Evolutionary conservation across 2,797 vertebrate species (phyloP).

Genomic region (Chiloscyllium punctatum): DNA sequence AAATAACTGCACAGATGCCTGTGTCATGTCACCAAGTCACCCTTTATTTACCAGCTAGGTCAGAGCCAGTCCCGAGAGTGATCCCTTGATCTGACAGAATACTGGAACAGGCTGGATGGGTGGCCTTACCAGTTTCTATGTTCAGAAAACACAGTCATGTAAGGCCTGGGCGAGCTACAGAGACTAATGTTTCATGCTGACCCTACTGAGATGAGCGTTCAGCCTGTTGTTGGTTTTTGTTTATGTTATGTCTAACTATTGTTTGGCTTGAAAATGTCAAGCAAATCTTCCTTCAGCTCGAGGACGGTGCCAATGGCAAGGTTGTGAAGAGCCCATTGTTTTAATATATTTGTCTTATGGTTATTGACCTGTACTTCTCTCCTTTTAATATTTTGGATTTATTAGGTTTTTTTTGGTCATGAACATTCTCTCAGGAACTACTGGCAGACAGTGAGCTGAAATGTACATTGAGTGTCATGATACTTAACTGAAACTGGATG

Average conservation of each 20-base stretch:
- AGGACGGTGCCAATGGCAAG: neutral
- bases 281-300: neutral
- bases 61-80: too few species aligned
- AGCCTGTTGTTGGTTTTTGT: neutral
- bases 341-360: neutral
- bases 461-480: neutral
- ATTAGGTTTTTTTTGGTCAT: neutral
- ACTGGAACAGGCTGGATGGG: neutral
- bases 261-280: neutral
- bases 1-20: too few species aligned
- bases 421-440: neutral
- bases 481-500: neutral
- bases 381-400: neutral
- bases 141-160: neutral
- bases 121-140: neutral
- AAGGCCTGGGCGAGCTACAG: neutral
- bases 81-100: neutral
- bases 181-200: neutral
- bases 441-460: neutral
- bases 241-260: neutral
- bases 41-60: too few species aligned
- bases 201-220: neutral
- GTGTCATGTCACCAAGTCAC: too few species aligned
- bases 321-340: neutral
- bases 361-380: neutral